phyloP scores from a whole-genome alignment of 2,888 invertebrate species.

The Punctoribates punctum region DNA sequence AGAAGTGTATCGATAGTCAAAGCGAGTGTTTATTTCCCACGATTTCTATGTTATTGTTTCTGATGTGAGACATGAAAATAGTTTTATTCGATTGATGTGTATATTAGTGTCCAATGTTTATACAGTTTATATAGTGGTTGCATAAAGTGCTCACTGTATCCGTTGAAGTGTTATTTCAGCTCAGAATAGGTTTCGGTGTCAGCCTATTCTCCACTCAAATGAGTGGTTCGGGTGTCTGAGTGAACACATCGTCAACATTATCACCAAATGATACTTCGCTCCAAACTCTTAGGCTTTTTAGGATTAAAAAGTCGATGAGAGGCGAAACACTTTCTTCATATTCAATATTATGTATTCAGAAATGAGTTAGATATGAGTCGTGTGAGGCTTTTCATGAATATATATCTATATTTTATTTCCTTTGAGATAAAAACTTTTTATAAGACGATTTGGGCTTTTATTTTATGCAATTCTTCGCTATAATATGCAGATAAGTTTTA shows the following conservation, averaged over 20 bases:
- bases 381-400: constrained; percentile 31
- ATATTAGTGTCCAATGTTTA: constrained; percentile 24
- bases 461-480: constrained; percentile 22
- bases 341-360: constrained; percentile 24
- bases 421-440: constrained; percentile 38
- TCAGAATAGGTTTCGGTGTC: background rate
- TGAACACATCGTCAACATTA: constrained; percentile 21
- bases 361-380: background rate
- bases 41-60: constrained; percentile 32
- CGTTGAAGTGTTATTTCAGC: constrained; percentile 13
- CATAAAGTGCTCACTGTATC: constrained; percentile 19
- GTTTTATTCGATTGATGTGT: constrained; percentile 24
- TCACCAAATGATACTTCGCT: constrained; percentile 23
- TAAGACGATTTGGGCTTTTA: constrained; percentile 37
- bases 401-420: constrained; percentile 35
- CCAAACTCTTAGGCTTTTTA: background rate
- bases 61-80: constrained; percentile 30
- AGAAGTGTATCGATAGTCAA: background rate
- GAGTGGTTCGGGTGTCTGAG: constrained; percentile 15
- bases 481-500: constrained; percentile 38
- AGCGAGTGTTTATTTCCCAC: constrained; percentile 37
- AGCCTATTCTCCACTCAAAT: background rate
- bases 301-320: constrained; percentile 28
- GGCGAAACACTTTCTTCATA: background rate
- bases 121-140: constrained; percentile 7